Evolutionary conservation across 1,140 invertebrate genomes (phyloP), one percentile per base, ranked within the genome.

Genomic region (Phymorhynchus buccinoides): DNA sequence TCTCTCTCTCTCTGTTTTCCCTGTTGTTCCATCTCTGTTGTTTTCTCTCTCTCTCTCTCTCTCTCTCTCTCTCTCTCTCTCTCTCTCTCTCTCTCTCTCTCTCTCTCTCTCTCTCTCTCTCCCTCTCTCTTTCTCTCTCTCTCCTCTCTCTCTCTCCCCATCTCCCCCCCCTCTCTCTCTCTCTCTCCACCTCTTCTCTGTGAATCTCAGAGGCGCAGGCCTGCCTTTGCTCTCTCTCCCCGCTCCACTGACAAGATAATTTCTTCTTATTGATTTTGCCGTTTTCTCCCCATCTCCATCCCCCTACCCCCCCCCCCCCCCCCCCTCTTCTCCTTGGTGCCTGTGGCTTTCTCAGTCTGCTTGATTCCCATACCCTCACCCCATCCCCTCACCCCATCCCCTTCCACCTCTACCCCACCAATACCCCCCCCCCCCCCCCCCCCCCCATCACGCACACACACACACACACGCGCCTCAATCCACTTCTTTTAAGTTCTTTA

Each of bases 211-310:
- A n/a, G n/a, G n/a, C n/a, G n/a, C n/a, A n/a, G 32, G 32, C 32
- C 41, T 37, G 73, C 4, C 42, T 14, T 12, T 39, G 6, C 27
- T 66, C n/a, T 27, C 39, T 66, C 18, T 62, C 81, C 66, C 66
- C 81, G 62, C 81, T 30, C 81, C 81, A 83, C 81, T 83, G 81
- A 83, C 81, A 83, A 83, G 81, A 83, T 83, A 83, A 83, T 83
- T 83, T 83, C 81, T 83, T 83, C 66, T 71, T 83, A 83, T 83
- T 83, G 81, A 83, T 83, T 83, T 83, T 83, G 68, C 35, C 73
- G 68, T 62, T 73, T 83, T 83, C 77, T 79, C 77, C 35, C 9
- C 41, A 27, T 41, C 16, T 4, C 71, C n/a, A 14, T 75, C 62
- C 27, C 22, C 32, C 35, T 30, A 12, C n/a, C 30, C 68, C 37